Evolutionary conservation across 2,797 vertebrate species (phyloP).

Genomic region (Manis pentadactyla): DNA sequence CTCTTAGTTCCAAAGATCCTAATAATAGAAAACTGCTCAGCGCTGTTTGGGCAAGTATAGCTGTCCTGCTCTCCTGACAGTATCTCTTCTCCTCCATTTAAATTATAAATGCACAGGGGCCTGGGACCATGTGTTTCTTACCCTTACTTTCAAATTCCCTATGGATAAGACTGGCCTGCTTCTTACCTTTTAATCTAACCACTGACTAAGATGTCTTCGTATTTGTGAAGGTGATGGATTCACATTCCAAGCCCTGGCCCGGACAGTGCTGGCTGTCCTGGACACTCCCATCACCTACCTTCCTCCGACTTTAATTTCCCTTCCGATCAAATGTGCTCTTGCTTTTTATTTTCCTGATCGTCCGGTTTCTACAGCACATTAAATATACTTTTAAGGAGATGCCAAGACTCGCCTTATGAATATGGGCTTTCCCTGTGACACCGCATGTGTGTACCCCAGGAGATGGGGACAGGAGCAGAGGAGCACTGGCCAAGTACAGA

Average conservation of each 20-base stretch:
- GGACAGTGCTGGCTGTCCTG: not conserved
- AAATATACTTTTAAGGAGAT: constrained; percentile 53
- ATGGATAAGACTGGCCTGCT: constrained; percentile 20
- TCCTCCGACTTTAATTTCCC: constrained; percentile 24
- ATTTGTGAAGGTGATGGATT: constrained; percentile 69
- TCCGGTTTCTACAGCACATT: not conserved
- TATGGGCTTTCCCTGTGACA: not conserved
- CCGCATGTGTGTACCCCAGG: not conserved
- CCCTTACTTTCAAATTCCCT: constrained; percentile 54
- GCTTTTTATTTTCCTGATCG: not conserved
- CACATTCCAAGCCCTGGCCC: not conserved
- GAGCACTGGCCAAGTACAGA: not conserved
- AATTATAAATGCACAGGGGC: not conserved
- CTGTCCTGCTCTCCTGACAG: not conserved
- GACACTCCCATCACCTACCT: constrained; percentile 17
- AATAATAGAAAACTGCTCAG: constrained; percentile 22
- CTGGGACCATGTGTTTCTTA: constrained; percentile 39
- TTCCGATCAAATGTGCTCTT: not conserved
- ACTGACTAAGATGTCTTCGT: not conserved
- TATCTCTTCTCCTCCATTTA: constrained; percentile 28
- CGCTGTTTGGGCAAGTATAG: not conserved
- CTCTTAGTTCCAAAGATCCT: constrained; percentile 9
- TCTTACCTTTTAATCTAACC: constrained; percentile 61
- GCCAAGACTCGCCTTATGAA: constrained; percentile 36
- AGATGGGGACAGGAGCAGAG: not conserved